Evolutionary conservation across 2,888 invertebrate species (phyloP), one percentile per base, ranked within the genome.

Genomic region (Ernsta delagoae): DNA sequence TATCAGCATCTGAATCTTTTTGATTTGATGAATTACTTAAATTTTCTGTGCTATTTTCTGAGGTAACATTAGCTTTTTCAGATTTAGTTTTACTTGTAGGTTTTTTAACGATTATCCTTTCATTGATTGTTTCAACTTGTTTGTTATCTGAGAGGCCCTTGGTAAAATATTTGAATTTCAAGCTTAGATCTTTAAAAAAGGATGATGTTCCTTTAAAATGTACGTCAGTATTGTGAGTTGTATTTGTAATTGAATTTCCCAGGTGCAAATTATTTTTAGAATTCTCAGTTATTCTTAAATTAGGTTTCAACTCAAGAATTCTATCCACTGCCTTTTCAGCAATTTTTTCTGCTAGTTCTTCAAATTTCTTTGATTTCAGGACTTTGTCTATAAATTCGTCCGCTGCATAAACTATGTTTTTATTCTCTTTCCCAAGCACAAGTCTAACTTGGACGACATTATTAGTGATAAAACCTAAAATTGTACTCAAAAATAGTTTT

Each of bases 311-410:
- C 4, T 75, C 65, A 50, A 72, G 72, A 0, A 85, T 76, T 73
- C 79, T 82, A 54, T 75, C 72, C 4, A 77, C 81, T 3, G 85
- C 81, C 73, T 77, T 83, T 0, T 82, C 77, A 7, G 83, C 84
- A 48, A 85, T 80, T 62, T 77, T 76, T 9, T 83, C 80, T 0
- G 78, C 79, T 0, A 85, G 61, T 62, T 79, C 70, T n/a, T 81
- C 77, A 59, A 85, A 81, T 62, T 78, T 81, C 4, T 79, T 71
- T 0, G 84, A 82, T 1, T 64, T 62, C 12, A 85, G 72, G 8
- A 85, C 63, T 70, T 75, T 77, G 3, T 76, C 77, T 11, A 85
- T 77, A 31, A 85, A 77, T 4, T 78, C 77, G 45, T 85, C 81
- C 4, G 83, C 75, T 53, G 80, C 71, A 8, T 62, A 39, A 9